Base-by-base conservation (phyloP, 2,888 invertebrate species). In the Cephus sareptanus region DNA sequence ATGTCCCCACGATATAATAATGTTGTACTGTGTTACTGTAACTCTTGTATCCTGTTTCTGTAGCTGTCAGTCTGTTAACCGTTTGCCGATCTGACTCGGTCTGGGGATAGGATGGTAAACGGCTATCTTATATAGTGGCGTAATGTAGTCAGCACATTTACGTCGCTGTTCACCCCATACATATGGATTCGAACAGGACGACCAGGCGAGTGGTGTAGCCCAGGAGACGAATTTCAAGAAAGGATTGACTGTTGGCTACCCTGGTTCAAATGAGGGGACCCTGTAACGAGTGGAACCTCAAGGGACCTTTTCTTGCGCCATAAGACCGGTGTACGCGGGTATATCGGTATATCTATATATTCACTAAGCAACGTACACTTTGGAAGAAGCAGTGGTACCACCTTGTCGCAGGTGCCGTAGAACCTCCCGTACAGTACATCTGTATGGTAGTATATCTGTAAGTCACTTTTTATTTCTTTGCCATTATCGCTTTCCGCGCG, bases 141-240 rank as follows among this genome's bases (percentile, higher is more conserved):
- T 90, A 91, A 90, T 91, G 90, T 91, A 91, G 90, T 89, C 90
- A 90, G 90, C 90, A 90, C 89, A 90, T 90, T 90, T 89, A 85
- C 87, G 85, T 85, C 83, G 87, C 84, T 37, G 79, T 78, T 81
- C 85, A 88, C 87, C 88, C 89, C 87, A 90, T 90, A 89, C 89
- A 89, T 90, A 89, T 90, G 89, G 88, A 90, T 89, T 86, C 82
- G 79, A 79, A 56, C 73, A 71, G 76, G 86, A 76, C 75, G 77
- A 73, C 31, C 12, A 77, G 81, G 80, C 56, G 23, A 56, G 9
- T 56, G 23, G 56, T 79, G 76, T 83, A 83, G 79, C 80, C 79
- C 76, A 78, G 70, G 79, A 85, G 85, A 84, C 83, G 82, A 87
- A 87, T 86, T 86, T 87, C 81, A 85, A 85, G 85, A 87, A 84